Conservation (phyloP, 2,797 vertebrate genomes). For the Semaprochilodus insignis region DNA sequence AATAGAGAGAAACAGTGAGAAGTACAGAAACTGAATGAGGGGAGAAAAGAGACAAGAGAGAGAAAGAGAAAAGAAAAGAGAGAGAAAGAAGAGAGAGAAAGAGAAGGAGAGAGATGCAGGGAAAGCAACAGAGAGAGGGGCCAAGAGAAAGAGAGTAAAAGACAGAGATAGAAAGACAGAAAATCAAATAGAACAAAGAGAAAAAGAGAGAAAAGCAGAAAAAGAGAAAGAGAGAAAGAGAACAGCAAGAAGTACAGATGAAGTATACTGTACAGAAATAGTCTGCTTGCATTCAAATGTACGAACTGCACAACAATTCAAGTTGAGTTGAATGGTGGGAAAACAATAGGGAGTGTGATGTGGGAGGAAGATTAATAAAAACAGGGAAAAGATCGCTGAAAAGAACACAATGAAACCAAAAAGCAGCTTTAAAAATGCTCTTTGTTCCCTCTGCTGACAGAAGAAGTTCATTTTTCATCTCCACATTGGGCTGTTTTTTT, state of each 20-base stretch:
- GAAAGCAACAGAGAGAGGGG: background rate
- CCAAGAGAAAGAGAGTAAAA: background rate
- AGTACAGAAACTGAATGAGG: background rate
- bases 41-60: background rate
- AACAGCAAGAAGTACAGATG: background rate
- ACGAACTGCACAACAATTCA: slow-evolving; percentile 9
- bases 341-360: slow-evolving; percentile 16
- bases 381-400: slow-evolving; percentile 1
- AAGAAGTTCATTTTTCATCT: background rate
- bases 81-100: background rate
- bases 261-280: background rate
- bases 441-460: background rate
- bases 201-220: background rate
- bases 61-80: background rate
- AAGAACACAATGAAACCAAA: slow-evolving; percentile 19
- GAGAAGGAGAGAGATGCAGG: background rate
- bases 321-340: slow-evolving; percentile 8
- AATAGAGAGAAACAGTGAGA: background rate
- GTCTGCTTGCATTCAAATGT: background rate
- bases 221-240: background rate
- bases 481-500: slow-evolving; percentile 15
- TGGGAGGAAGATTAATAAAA: slow-evolving; percentile 8
- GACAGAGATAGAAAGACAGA: background rate
- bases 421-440: slow-evolving; percentile 13
- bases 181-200: background rate